Evolutionary conservation across 1,140 invertebrate genomes (phyloP).

Genomic region (Solenopsis invicta): DNA sequence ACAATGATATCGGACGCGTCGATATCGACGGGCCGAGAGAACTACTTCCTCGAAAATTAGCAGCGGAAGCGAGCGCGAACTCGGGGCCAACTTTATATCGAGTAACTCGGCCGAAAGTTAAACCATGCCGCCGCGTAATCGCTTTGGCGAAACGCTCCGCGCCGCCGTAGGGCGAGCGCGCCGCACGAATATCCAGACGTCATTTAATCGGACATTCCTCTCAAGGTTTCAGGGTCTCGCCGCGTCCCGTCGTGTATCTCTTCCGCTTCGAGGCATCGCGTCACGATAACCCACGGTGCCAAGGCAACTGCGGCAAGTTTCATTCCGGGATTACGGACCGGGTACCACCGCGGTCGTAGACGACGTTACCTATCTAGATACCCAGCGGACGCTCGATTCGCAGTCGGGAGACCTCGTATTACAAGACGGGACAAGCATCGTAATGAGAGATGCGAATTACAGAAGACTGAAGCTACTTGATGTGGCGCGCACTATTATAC

Average conservation of each 20-base stretch:
- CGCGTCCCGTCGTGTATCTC: conserved; percentile 76
- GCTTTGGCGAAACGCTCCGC: conserved; percentile 13
- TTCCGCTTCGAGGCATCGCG: conserved; percentile 78
- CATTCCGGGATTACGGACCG: conserved; percentile 79
- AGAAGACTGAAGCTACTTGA: conserved; percentile 32
- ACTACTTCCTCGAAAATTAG: conserved; percentile 50
- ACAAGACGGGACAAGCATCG: conserved; percentile 73
- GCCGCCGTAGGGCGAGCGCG: not conserved
- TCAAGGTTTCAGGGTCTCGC: conserved; percentile 71
- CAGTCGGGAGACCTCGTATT: conserved; percentile 69
- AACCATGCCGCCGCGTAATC: conserved; percentile 52
- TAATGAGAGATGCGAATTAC: conserved; percentile 76
- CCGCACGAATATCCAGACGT: conserved; percentile 62
- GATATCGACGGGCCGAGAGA: not conserved
- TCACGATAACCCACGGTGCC: conserved; percentile 78
- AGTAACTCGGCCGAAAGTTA: conserved; percentile 46
- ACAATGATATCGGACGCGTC: not conserved
- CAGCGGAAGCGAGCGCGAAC: conserved; percentile 35
- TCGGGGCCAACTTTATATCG: conserved; percentile 54
- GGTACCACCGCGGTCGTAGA: conserved; percentile 30
- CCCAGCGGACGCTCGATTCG: conserved; percentile 49
- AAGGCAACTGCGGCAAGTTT: conserved; percentile 76
- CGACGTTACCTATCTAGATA: conserved; percentile 21
- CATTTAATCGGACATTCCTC: conserved; percentile 75
- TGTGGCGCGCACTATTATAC: not conserved